These are phyloP conservation scores for Aphidius gifuensis DNA, from an alignment of 1,140 invertebrate genomes.

Conservation along the genomic window DNA sequence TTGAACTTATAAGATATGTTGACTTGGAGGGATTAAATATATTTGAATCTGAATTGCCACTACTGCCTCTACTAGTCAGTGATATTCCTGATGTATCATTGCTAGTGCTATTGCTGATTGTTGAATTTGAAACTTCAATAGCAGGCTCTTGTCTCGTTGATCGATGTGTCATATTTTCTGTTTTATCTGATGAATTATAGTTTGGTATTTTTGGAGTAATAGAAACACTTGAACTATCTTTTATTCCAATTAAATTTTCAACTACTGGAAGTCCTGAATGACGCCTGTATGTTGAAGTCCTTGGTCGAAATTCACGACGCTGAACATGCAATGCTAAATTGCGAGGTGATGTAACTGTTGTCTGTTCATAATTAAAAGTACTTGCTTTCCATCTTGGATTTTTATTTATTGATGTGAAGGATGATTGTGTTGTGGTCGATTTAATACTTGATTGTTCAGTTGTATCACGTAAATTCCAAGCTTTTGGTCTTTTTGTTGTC, in stretches of 20 bases:
- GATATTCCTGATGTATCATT: slow-evolving; percentile 31
- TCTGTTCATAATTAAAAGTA: too few species aligned
- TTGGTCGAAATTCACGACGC: slow-evolving; percentile 39
- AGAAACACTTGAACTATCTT: slow-evolving; percentile 30
- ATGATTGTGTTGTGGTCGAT: slow-evolving; percentile 5
- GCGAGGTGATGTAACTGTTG: too few species aligned
- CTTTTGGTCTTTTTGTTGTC: slow-evolving; percentile 22
- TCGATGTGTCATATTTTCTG: slow-evolving; percentile 22
- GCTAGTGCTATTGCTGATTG: slow-evolving; percentile 8
- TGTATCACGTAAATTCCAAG: slow-evolving; percentile 20
- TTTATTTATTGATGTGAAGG: neutral
- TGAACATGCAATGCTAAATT: slow-evolving; percentile 7
- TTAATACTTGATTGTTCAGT: neutral
- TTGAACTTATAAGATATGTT: slow-evolving; percentile 37
- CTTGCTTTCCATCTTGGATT: too few species aligned
- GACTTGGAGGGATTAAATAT: slow-evolving; percentile 47
- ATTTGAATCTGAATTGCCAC: slow-evolving; percentile 36
- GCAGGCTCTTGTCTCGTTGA: slow-evolving; percentile 38
- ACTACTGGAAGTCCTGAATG: slow-evolving; percentile 40
- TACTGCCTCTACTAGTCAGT: slow-evolving; percentile 36
- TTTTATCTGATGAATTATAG: slow-evolving; percentile 26
- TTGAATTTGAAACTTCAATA: slow-evolving; percentile 35
- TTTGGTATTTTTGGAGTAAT: slow-evolving; percentile 38
- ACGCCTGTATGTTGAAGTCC: slow-evolving; percentile 48
- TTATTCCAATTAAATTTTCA: slow-evolving; percentile 24